Evolutionary conservation across 2,113 vertebrate species (phyloP).

Genomic region (Cheilinus undulatus): DNA sequence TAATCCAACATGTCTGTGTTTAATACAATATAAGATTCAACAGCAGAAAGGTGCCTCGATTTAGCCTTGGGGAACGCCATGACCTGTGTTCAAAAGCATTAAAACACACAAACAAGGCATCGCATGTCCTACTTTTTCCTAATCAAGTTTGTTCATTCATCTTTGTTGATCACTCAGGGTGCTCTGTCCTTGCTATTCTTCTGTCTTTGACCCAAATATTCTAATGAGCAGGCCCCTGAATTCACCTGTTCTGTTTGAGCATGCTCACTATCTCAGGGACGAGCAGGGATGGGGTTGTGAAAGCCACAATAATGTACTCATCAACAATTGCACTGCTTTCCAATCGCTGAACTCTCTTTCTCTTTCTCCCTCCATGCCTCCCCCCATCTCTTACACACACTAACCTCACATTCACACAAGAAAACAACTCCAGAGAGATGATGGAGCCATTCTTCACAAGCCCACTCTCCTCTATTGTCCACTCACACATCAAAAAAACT

Average conservation of each 20-base stretch:
- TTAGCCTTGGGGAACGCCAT: no score
- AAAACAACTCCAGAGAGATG: neutral
- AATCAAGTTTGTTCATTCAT: neutral
- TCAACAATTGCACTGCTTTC: neutral
- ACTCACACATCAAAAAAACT: slow-evolving; percentile 17
- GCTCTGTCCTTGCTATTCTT: neutral
- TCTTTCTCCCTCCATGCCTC: neutral
- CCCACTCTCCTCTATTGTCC: slow-evolving; percentile 7
- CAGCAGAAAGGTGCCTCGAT: no score
- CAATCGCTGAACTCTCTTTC: neutral
- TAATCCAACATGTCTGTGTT: no score
- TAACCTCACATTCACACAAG: neutral
- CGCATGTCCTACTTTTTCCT: neutral
- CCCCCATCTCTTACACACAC: neutral
- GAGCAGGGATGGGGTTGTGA: no score
- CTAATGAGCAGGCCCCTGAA: neutral
- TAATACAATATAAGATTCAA: no score
- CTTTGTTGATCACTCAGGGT: neutral
- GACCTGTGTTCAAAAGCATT: no score
- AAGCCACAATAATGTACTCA: neutral
- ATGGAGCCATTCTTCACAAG: neutral
- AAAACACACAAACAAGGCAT: no score
- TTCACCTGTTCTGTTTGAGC: neutral
- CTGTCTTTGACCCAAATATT: no score
- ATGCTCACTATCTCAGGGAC: neutral